Evolutionary conservation across 1,140 invertebrate species (phyloP), one percentile per base, ranked within the genome.

Genomic region (Danaus melanippus): DNA sequence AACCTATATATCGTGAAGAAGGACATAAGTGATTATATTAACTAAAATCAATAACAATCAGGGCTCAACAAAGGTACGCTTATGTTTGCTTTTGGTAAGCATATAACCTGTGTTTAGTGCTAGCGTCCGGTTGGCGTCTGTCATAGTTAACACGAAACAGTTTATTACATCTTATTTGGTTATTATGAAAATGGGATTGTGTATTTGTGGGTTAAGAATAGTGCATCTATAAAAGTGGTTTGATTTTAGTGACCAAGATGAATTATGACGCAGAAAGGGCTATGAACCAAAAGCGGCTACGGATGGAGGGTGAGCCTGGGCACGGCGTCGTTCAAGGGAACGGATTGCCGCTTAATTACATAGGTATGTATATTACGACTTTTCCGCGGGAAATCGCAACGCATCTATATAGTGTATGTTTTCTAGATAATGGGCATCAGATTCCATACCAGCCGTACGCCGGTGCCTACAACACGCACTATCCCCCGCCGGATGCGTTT

Each of bases 231-330:
- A 67, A 67, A 62, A 56, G 58, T 57, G 68, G 68, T 79, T 65
- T 84, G 63, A 72, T 86, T 85, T 76, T 78, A 84, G 84, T 79
- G 75, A 75, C 71, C 73, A 83, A 82, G 74, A 87, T 87, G 86
- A 88, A 88, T 79, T 87, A 88, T 86, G 84, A 88, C 66, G 84
- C 85, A 54, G 86, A 88, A 71, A 79, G 86, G 73, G 82, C 84
- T 32, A 87, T 88, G 83, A 85, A 82, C 70, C 87, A 88, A 69
- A 88, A 88, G 71, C 76, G 87, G 62, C 73, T 87, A 63, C 77
- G 87, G 62, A 88, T 88, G 87, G 87, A 88, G 64, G 79, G 76
- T 53, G 87, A 87, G 69, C 84, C 84, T 65, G 84, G 84, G 56
- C 82, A 86, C 65, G 82, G 85, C 62, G 79, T 87, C 58, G 87